Percentiles rank a stretch among this genome's conserved stretches.
phyloP scores from a whole-genome alignment of 2,113 vertebrate species.

The Cichladusa arquata region DNA sequence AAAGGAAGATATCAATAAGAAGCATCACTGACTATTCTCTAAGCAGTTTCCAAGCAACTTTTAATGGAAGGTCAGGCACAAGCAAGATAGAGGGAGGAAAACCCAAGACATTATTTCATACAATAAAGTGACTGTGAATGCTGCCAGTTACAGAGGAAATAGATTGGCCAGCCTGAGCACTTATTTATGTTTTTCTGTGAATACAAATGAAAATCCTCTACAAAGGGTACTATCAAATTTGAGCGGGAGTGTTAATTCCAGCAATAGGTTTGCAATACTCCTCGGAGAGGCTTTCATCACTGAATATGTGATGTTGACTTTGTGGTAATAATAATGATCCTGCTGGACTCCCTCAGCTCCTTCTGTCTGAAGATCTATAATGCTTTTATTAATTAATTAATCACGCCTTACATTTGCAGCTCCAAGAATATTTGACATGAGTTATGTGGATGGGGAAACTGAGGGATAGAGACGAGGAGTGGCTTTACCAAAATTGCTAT shows the following conservation, averaged over 20 bases:
- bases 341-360: background rate
- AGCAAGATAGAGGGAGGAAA: conserved; percentile 79
- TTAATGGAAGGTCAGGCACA: conserved; percentile 92
- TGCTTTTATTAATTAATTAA: background rate
- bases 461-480: background rate
- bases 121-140: conserved; percentile 74
- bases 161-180: conserved; percentile 58
- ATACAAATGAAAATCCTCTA: conserved; percentile 63
- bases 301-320: background rate
- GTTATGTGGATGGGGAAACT: background rate
- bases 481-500: background rate
- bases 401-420: background rate
- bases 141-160: conserved; percentile 70
- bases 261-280: conserved; percentile 39
- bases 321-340: background rate
- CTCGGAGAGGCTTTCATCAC: conserved; percentile 31
- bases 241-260: conserved; percentile 56
- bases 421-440: background rate
- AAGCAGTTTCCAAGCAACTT: conserved; percentile 97
- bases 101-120: conserved; percentile 79
- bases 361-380: background rate
- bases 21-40: conserved; percentile 75
- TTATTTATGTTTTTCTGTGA: conserved; percentile 66
- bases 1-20: conserved; percentile 80
- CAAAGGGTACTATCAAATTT: conserved; percentile 69